These are phyloP conservation scores for Engystomops pustulosus DNA, from an alignment of 2,113 vertebrate species.

Conservation along the genomic window DNA sequence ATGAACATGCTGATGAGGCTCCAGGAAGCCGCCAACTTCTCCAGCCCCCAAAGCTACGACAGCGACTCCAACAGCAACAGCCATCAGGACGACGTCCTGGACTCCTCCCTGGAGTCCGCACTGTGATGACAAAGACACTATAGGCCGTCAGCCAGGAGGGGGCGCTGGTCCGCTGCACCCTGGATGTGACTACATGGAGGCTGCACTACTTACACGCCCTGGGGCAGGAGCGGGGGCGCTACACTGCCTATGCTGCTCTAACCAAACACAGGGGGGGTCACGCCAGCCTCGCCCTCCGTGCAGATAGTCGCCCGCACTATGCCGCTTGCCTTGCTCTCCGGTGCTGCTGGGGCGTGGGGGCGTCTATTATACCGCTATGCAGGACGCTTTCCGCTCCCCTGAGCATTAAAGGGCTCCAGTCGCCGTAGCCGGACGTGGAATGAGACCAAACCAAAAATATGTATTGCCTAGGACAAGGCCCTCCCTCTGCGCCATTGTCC, in stretches of 20 bases:
- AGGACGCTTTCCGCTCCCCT: not conserved
- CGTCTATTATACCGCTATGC: not conserved
- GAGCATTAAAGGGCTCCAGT: not conserved
- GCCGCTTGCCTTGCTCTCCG: constrained; percentile 61
- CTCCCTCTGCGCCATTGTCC: no score
- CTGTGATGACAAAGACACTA: constrained; percentile 80
- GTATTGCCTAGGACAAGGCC: no score
- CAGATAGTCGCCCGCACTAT: constrained; percentile 70
- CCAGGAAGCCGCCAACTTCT: constrained; percentile 95
- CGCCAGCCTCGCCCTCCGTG: constrained; percentile 61
- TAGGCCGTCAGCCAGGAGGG: constrained; percentile 67
- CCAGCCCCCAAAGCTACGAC: constrained; percentile 95
- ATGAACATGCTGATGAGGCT: constrained; percentile 98
- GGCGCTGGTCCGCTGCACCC: constrained; percentile 82
- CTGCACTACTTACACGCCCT: constrained; percentile 78
- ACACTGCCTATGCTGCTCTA: constrained; percentile 65
- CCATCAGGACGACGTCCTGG: constrained; percentile 93
- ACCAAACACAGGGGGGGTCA: constrained; percentile 67
- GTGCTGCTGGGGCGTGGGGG: constrained; percentile 19
- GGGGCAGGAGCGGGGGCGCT: constrained; percentile 37
- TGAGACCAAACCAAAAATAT: constrained; percentile 28
- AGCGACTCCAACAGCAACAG: constrained; percentile 98
- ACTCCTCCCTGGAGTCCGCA: constrained; percentile 92
- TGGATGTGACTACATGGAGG: constrained; percentile 60
- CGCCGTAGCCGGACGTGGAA: not conserved